Evolutionary conservation across 2,113 vertebrate genomes (phyloP).

Genomic region (Rhabdornis inornatus): DNA sequence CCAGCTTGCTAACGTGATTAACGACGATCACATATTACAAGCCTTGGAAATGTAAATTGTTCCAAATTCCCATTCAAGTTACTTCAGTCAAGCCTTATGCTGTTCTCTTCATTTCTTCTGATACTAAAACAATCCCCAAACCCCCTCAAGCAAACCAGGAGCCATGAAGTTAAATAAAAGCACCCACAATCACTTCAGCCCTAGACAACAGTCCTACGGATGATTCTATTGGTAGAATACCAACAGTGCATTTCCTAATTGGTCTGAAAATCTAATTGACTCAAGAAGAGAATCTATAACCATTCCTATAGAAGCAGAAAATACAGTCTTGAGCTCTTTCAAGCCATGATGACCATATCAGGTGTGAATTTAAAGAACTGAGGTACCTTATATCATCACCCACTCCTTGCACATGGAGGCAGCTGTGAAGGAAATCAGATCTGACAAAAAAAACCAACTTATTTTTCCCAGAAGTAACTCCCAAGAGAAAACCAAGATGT

Average conservation of each 20-base stretch:
- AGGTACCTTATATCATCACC: not conserved
- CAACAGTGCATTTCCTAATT: not conserved
- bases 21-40: not conserved
- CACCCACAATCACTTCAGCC: not conserved
- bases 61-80: not conserved
- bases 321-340: not conserved
- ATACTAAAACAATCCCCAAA: not conserved
- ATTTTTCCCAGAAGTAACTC: not conserved
- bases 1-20: not conserved
- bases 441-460: not conserved
- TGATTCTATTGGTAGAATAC: fast-evolving
- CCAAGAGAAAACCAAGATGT: not conserved
- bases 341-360: not conserved
- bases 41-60: not conserved
- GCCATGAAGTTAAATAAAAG: not conserved
- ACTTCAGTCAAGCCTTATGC: not conserved
- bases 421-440: not conserved
- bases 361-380: not conserved
- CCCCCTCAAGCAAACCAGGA: not conserved
- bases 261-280: not conserved
- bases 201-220: not conserved
- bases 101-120: not conserved
- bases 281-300: not conserved
- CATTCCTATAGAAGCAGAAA: not conserved
- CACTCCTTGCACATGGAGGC: not conserved